phyloP scores from a whole-genome alignment of 2,888 invertebrate species.

The Hedya salicella region DNA sequence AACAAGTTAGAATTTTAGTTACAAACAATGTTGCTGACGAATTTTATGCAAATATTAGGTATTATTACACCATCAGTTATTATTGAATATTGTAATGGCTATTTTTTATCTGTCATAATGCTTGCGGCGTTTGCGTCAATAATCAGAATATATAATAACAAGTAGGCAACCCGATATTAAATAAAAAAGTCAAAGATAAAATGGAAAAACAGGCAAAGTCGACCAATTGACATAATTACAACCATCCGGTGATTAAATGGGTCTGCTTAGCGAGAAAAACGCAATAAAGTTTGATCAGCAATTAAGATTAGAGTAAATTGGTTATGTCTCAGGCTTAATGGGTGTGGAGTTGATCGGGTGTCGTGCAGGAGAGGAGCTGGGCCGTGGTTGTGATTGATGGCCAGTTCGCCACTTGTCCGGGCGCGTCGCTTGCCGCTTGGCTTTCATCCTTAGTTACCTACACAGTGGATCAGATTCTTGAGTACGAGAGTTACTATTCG shows the following conservation, averaged over 20 bases:
- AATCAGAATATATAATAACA: too few species aligned
- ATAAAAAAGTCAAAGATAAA: too few species aligned
- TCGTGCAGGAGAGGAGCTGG: conserved; percentile 61
- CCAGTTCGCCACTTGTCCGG: conserved; percentile 75
- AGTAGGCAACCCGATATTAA: too few species aligned
- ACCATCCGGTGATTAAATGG: conserved; percentile 1
- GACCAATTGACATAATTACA: neutral
- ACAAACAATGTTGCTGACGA: too few species aligned
- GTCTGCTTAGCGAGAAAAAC: conserved; percentile 21
- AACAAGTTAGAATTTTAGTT: too few species aligned
- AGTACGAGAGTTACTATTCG: neutral
- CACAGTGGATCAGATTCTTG: conserved; percentile 12
- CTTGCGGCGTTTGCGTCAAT: too few species aligned
- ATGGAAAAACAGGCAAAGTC: too few species aligned
- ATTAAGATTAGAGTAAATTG: conserved; percentile 42
- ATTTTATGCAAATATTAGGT: too few species aligned
- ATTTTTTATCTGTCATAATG: too few species aligned
- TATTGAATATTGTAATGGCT: too few species aligned
- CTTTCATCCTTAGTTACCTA: conserved; percentile 1
- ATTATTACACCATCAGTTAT: too few species aligned
- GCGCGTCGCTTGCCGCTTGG: conserved; percentile 33
- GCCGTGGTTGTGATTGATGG: conserved; percentile 76
- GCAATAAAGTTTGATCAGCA: conserved; percentile 41
- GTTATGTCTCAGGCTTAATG: conserved; percentile 51
- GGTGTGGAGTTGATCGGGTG: conserved; percentile 58